Evolutionary conservation across 2,797 vertebrate genomes (phyloP).

Genomic region (Periparus ater): DNA sequence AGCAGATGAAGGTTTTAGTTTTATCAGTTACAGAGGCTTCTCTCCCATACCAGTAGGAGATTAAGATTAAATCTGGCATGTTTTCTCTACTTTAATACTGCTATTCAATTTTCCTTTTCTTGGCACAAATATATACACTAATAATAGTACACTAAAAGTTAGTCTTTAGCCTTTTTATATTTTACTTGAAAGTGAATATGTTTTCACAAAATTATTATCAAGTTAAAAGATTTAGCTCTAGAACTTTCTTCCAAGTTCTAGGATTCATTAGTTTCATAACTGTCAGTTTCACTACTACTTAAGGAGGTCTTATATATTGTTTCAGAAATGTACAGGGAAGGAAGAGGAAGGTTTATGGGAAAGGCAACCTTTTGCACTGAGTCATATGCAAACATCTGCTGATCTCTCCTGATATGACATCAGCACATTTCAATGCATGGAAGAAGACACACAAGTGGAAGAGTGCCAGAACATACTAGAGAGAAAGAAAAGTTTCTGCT

Average conservation of each 20-base stretch:
- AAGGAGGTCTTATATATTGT: not conserved
- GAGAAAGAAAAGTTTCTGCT: not conserved
- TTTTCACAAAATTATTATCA: not conserved
- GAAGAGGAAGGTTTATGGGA: conserved; percentile 1
- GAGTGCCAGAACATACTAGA: not conserved
- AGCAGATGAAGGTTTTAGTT: not conserved
- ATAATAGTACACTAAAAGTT: not conserved
- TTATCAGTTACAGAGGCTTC: not conserved
- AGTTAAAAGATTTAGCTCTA: not conserved
- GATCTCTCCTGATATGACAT: not conserved
- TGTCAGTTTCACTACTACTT: not conserved
- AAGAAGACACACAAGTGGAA: not conserved
- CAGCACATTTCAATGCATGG: not conserved
- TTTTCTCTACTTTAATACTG: not conserved
- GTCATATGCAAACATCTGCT: not conserved
- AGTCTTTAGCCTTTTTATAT: not conserved
- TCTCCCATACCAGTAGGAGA: not conserved
- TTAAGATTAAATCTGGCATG: not conserved
- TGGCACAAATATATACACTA: not conserved
- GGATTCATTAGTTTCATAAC: not conserved
- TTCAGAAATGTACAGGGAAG: not conserved
- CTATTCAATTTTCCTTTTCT: not conserved
- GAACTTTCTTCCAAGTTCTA: not conserved
- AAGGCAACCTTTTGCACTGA: not conserved
- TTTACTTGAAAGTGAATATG: not conserved